These are phyloP conservation scores for Gambusia yucatana DNA, from an alignment of 2,797 vertebrate genomes.

Conservation along the genomic window DNA sequence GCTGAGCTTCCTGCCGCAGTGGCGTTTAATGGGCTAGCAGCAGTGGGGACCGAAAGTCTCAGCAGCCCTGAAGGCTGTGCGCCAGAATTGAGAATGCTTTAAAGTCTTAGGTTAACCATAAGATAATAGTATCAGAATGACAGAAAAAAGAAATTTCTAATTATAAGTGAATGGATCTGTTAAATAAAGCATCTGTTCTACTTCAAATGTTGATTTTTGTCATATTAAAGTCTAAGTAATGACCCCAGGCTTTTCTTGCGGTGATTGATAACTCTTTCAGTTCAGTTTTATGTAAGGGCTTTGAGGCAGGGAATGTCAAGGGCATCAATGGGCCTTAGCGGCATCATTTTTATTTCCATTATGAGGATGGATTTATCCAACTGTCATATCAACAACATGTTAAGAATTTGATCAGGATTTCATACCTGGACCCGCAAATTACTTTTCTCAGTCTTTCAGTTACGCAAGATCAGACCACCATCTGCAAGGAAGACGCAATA, in stretches of 20 bases:
- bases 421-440: conserved; percentile 23
- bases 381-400: conserved; percentile 43
- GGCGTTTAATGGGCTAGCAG: conserved; percentile 47
- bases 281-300: conserved; percentile 41
- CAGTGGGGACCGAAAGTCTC: conserved; percentile 28
- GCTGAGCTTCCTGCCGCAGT: conserved; percentile 53
- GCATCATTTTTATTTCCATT: conserved; percentile 26
- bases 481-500: conserved; percentile 63
- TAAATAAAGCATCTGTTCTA: conserved; percentile 9
- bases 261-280: conserved; percentile 27
- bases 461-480: conserved; percentile 59
- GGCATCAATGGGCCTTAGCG: conserved; percentile 8
- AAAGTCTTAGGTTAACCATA: conserved; percentile 16
- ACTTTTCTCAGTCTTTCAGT: conserved; percentile 28
- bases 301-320: conserved; percentile 16
- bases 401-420: conserved; percentile 14
- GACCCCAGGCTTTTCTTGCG: conserved; percentile 27
- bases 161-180: conserved; percentile 16
- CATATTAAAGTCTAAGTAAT: conserved; percentile 18
- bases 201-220: conserved; percentile 33
- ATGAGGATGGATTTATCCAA: conserved; percentile 47
- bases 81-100: conserved; percentile 25
- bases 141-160: conserved; percentile 1
- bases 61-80: conserved; percentile 33
- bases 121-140: not conserved